phyloP scores from a whole-genome alignment of 2,797 vertebrate species.

The Phataginus tricuspis region DNA sequence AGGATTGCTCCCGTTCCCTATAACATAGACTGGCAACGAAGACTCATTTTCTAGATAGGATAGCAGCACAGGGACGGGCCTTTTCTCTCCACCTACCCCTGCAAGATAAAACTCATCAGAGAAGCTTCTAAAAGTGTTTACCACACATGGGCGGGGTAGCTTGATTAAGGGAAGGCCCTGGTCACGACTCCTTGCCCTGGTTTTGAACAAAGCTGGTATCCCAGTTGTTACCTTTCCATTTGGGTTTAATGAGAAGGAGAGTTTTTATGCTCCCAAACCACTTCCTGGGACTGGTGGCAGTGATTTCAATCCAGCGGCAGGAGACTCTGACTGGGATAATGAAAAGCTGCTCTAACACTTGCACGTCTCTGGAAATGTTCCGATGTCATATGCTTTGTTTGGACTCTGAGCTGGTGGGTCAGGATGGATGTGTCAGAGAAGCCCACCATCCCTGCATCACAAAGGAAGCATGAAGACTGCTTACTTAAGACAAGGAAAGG shows the following conservation, averaged over 20 bases:
- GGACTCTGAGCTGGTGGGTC: neutral
- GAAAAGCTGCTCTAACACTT: neutral
- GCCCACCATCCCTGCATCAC: neutral
- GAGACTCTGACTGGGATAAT: neutral
- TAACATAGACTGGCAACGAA: neutral
- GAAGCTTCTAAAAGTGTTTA: neutral
- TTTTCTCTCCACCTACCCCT: neutral
- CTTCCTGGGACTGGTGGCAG: constrained; percentile 6
- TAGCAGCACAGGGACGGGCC: neutral
- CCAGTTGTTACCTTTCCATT: neutral
- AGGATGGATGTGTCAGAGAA: neutral
- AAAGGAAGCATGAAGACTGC: neutral
- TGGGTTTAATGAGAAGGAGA: neutral
- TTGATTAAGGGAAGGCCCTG: neutral
- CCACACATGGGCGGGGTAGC: neutral
- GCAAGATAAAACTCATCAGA: neutral
- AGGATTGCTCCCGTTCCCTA: neutral
- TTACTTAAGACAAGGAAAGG: constrained; percentile 37
- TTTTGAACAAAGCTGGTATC: constrained; percentile 10
- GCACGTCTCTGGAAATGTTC: constrained; percentile 24
- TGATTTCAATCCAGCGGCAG: constrained; percentile 16
- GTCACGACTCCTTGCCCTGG: neutral
- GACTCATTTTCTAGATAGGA: neutral
- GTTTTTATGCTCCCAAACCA: neutral
- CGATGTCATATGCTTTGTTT: neutral